phyloP scores from a whole-genome alignment of 2,888 invertebrate genomes.

The Phania funesta region DNA sequence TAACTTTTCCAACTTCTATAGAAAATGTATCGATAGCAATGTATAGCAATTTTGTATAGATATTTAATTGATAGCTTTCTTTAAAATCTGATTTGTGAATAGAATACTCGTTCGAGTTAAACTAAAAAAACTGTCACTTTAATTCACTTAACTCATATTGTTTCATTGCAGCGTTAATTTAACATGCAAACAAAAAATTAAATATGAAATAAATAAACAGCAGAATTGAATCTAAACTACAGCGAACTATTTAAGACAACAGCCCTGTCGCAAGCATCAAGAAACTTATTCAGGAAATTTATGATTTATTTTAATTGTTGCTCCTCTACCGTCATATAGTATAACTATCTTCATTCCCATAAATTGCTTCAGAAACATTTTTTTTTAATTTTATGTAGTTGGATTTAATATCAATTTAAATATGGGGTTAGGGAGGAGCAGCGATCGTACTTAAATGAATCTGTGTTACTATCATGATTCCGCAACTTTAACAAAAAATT shows the following conservation, averaged over 20 bases:
- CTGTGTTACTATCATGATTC: background rate
- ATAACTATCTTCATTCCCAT: background rate
- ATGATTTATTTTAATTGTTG: conserved; percentile 60
- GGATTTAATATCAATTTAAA: background rate
- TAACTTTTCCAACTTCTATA: no score
- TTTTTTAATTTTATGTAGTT: background rate
- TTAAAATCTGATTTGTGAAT: no score
- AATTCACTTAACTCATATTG: background rate
- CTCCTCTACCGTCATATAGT: background rate
- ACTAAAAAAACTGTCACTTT: background rate
- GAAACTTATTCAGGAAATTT: conserved; percentile 42
- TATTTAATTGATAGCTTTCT: no score
- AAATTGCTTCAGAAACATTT: background rate
- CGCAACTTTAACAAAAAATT: background rate
- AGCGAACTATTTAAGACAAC: background rate
- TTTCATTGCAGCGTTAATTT: conserved; percentile 28
- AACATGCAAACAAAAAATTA: background rate
- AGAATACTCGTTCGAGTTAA: no score
- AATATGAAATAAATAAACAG: conserved; percentile 11
- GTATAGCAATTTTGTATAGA: no score
- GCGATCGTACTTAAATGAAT: background rate
- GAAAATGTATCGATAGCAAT: no score
- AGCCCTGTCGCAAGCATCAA: background rate
- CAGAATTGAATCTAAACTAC: background rate
- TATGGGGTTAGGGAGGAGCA: background rate